A percentile compares a stretch with the other conserved stretches of the same genome.
Conservation (phyloP, 2,888 invertebrate species). For the Cryptus viduatorius region DNA sequence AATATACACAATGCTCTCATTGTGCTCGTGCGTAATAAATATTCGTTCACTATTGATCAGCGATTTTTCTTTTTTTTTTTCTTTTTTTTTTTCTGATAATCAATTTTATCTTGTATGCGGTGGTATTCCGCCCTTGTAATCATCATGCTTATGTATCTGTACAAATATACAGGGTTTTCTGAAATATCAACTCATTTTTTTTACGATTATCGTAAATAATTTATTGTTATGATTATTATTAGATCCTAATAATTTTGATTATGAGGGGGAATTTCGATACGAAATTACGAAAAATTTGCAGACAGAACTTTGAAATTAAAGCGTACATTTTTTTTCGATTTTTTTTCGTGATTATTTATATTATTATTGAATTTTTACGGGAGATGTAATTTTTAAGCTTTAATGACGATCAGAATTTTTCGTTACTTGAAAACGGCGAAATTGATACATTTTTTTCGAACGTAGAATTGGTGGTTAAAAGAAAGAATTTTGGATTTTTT, state of each 20-base stretch:
- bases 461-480: no score
- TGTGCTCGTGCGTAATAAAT: conserved; percentile 64
- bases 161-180: conserved; percentile 58
- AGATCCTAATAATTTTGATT: no score
- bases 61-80: conserved; percentile 26
- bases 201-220: not conserved
- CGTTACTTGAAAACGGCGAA: no score
- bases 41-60: conserved; percentile 59
- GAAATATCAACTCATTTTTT: conserved; percentile 28
- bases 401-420: no score
- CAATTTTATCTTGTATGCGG: conserved; percentile 33
- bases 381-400: no score
- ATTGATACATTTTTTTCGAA: no score
- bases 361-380: no score
- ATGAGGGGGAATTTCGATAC: not conserved
- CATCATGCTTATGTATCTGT: conserved; percentile 57
- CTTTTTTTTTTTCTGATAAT: conserved; percentile 12
- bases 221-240: not conserved
- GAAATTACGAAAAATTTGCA: no score
- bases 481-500: no score
- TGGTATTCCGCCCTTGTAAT: conserved; percentile 34
- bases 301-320: no score
- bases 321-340: no score
- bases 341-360: no score
- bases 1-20: conserved; percentile 55